Conservation (phyloP, 2,113 vertebrate genomes). For the Oxyruncus cristatus region DNA sequence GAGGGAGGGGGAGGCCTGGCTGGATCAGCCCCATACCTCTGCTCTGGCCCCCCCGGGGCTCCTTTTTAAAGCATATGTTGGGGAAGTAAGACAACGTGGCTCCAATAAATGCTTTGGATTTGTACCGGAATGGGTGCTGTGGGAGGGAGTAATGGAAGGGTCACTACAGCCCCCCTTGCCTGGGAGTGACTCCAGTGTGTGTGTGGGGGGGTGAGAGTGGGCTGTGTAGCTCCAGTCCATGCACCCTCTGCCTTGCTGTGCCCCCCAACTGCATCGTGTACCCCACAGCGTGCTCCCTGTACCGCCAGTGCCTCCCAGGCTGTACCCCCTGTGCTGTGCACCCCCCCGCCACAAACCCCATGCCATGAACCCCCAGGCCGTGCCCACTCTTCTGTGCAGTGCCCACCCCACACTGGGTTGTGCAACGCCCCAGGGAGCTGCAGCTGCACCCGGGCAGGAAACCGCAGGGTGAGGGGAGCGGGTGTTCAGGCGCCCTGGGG, state of each 20-base stretch:
- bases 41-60: not conserved
- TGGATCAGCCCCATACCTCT: not conserved
- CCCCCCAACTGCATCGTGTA: rapidly evolving
- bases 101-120: not conserved
- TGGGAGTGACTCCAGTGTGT: too few species aligned
- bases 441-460: not conserved
- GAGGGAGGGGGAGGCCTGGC: not conserved
- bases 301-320: not conserved
- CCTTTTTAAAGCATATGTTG: not conserved
- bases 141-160: too few species aligned
- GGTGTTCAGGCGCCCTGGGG: not conserved
- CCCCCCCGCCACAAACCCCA: too few species aligned
- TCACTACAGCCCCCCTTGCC: rapidly evolving
- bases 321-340: not conserved
- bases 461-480: not conserved
- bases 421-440: not conserved
- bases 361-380: not conserved
- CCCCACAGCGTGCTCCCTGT: too few species aligned
- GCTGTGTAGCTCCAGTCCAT: not conserved
- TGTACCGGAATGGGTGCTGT: not conserved
- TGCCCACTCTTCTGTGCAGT: not conserved
- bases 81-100: not conserved
- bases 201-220: too few species aligned
- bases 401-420: not conserved
- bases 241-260: not conserved